Evolutionary conservation across 2,888 invertebrate species (phyloP).

Genomic region (Bruchidius siliquastri): DNA sequence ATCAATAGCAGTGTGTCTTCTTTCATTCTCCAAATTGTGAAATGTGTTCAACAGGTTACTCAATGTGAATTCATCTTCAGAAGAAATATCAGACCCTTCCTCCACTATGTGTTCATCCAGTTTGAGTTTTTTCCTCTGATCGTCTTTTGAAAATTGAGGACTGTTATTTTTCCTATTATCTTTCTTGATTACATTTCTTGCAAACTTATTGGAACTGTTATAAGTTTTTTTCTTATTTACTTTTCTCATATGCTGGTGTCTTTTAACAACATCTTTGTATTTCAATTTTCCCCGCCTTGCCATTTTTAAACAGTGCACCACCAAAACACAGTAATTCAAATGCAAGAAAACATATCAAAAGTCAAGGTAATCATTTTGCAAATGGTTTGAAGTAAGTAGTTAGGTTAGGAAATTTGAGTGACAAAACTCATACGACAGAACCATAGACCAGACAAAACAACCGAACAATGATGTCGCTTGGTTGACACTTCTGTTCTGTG

Average conservation of each 20-base stretch:
- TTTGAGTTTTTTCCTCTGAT: slow-evolving; percentile 39
- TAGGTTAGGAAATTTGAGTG: too few relatives aligned
- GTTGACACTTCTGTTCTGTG: neutral
- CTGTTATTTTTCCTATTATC: slow-evolving; percentile 23
- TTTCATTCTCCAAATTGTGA: slow-evolving; percentile 19
- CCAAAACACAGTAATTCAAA: neutral
- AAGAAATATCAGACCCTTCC: slow-evolving; percentile 13
- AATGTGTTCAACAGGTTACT: slow-evolving; percentile 33
- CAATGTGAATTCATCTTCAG: slow-evolving; percentile 28
- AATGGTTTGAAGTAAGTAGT: too few relatives aligned
- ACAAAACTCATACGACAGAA: too few relatives aligned
- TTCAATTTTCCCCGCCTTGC: slow-evolving; percentile 27
- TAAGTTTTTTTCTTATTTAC: slow-evolving; percentile 18
- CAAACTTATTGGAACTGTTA: slow-evolving; percentile 29
- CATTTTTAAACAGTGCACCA: slow-evolving; percentile 7
- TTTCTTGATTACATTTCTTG: slow-evolving; percentile 22
- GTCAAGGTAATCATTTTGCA: too few relatives aligned
- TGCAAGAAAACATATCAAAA: too few relatives aligned
- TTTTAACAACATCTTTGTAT: slow-evolving; percentile 30
- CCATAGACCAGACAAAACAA: too few relatives aligned
- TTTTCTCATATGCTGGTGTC: slow-evolving; percentile 19
- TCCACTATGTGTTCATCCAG: slow-evolving; percentile 7
- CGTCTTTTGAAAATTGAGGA: slow-evolving; percentile 49
- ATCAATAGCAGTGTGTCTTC: slow-evolving; percentile 37
- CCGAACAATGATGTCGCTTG: too few relatives aligned